These are phyloP conservation scores for Drosophila auraria DNA, from an alignment of 1,140 invertebrate genomes.

Conservation along the genomic window DNA sequence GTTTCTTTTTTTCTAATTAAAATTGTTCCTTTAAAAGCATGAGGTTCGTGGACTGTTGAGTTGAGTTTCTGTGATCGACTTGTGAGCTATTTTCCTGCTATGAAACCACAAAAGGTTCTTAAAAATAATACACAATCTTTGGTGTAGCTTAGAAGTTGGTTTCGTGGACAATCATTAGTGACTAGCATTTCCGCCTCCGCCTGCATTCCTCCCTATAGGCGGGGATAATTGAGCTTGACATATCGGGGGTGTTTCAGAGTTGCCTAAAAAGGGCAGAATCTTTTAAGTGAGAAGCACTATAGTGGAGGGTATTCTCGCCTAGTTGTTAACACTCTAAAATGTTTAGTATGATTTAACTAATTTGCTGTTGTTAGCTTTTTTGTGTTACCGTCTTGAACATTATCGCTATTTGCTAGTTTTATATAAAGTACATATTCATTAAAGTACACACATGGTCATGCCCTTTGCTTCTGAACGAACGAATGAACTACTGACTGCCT, in stretches of 20 bases:
- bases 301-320: constrained; percentile 29
- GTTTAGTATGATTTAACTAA: constrained; percentile 44
- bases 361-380: constrained; percentile 27
- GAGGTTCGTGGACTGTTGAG: constrained; percentile 53
- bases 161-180: constrained; percentile 29
- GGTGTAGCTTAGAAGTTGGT: constrained; percentile 19
- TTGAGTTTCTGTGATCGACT: constrained; percentile 20
- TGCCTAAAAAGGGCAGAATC: constrained; percentile 44
- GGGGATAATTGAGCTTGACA: constrained; percentile 56
- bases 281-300: constrained; percentile 21
- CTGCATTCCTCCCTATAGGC: constrained; percentile 33
- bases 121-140: constrained; percentile 37
- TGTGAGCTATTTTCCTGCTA: constrained; percentile 32
- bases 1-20: constrained; percentile 48
- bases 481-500: constrained; percentile 21
- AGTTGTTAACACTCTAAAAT: constrained; percentile 44
- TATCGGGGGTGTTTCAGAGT: constrained; percentile 21
- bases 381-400: constrained; percentile 42
- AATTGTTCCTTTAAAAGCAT: constrained; percentile 61
- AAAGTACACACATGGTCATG: constrained; percentile 76
- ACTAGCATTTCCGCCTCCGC: constrained; percentile 44
- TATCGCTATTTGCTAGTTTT: constrained; percentile 63
- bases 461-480: constrained; percentile 16
- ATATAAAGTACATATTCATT: constrained; percentile 77
- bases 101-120: constrained; percentile 52